These are phyloP conservation scores for Grallaria varia DNA, from an alignment of 2,113 vertebrate genomes.

Conservation along the genomic window DNA sequence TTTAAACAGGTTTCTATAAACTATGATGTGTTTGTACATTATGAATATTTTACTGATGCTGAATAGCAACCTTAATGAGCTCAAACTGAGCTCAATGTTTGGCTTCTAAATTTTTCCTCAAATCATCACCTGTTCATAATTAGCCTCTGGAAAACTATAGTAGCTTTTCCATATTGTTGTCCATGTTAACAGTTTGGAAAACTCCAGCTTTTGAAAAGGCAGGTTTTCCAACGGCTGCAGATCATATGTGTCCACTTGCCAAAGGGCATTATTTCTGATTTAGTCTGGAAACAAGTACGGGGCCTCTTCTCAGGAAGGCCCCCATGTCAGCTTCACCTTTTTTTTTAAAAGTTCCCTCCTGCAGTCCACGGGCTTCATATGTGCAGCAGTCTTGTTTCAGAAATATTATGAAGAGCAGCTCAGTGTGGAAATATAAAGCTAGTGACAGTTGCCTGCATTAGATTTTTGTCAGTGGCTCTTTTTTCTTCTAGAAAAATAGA, in stretches of 20 bases:
- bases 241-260: neutral
- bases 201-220: slow-evolving; percentile 20
- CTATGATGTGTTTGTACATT: slow-evolving; percentile 49
- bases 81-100: slow-evolving; percentile 61
- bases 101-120: slow-evolving; percentile 58
- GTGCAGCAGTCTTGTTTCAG: neutral
- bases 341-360: slow-evolving; percentile 25
- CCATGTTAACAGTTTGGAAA: slow-evolving; percentile 4
- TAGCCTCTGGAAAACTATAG: slow-evolving; percentile 45
- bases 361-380: neutral
- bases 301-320: neutral
- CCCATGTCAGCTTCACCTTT: slow-evolving; percentile 2
- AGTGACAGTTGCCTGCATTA: neutral
- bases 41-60: slow-evolving; percentile 61
- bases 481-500: neutral
- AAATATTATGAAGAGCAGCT: neutral
- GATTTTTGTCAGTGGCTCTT: neutral
- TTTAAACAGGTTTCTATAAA: slow-evolving; percentile 45
- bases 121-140: slow-evolving; percentile 70
- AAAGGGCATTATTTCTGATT: slow-evolving; percentile 17
- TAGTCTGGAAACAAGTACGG: neutral
- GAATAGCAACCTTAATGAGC: slow-evolving; percentile 65
- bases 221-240: neutral
- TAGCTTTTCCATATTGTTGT: neutral
- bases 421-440: neutral